phyloP scores from a whole-genome alignment of 2,797 vertebrate species.

The Neosilurus hyrtlii region DNA sequence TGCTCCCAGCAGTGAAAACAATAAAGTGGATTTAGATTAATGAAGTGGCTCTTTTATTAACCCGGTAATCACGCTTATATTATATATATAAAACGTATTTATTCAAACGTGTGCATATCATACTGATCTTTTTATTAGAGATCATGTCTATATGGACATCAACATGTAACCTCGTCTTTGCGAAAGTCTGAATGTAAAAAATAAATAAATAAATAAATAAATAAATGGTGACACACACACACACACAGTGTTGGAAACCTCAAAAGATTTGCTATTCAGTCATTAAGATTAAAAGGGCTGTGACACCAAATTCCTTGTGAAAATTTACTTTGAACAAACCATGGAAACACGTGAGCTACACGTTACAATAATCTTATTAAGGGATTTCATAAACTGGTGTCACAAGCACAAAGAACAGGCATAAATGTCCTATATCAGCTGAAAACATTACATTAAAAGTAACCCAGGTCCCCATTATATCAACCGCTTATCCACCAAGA shows the following conservation, averaged over 20 bases:
- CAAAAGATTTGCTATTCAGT: conserved; percentile 50
- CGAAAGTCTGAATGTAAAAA: neutral
- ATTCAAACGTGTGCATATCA: neutral
- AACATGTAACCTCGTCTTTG: neutral
- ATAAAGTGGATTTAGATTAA: conserved; percentile 65
- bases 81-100: too few relatives aligned
- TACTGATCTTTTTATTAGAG: neutral
- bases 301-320: conserved; percentile 46
- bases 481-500: too few relatives aligned
- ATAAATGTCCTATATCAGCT: neutral
- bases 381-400: conserved; percentile 35
- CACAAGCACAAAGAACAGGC: conserved; percentile 23
- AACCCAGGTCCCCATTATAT: neutral
- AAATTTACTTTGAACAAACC: conserved; percentile 36
- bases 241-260: conserved; percentile 25
- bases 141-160: neutral
- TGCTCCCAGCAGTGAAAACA: conserved; percentile 64
- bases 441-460: neutral
- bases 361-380: conserved; percentile 44
- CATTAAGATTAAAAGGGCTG: conserved; percentile 57
- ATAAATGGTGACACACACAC: neutral
- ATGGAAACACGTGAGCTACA: conserved; percentile 32
- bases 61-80: conserved; percentile 64
- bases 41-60: conserved; percentile 68
- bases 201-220: too few relatives aligned